phyloP scores from a whole-genome alignment of 1,140 invertebrate species.

The Habropoda laboriosa region DNA sequence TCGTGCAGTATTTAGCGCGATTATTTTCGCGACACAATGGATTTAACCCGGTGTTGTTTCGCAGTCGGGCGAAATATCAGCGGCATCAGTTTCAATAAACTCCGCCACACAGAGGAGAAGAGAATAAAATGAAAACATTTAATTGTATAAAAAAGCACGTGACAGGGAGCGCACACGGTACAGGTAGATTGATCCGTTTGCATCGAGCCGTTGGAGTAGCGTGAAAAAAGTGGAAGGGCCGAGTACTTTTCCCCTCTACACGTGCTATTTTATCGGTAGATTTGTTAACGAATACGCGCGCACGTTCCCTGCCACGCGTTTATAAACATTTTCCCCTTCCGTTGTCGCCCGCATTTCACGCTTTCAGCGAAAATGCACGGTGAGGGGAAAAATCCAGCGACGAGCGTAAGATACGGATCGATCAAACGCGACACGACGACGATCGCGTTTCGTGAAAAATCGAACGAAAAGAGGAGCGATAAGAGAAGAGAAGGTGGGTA shows the following conservation, averaged over 20 bases:
- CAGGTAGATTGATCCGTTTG: not conserved
- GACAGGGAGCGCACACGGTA: not conserved
- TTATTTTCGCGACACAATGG: not conserved
- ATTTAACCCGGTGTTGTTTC: not conserved
- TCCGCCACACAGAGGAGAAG: not conserved
- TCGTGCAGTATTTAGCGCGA: not conserved
- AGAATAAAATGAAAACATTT: not conserved
- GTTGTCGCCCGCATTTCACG: too few relatives aligned
- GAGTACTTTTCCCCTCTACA: not conserved
- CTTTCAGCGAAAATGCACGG: not conserved
- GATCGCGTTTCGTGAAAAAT: not conserved
- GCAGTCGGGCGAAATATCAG: not conserved
- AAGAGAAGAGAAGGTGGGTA: too few relatives aligned
- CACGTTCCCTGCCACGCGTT: not conserved
- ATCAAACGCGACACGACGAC: conserved; percentile 15
- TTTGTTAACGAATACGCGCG: not conserved
- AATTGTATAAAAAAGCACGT: not conserved
- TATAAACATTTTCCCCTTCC: not conserved
- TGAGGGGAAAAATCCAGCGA: not conserved
- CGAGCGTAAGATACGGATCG: conserved; percentile 17
- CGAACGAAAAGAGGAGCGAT: too few relatives aligned
- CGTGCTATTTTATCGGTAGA: conserved; percentile 3
- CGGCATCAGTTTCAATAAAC: not conserved
- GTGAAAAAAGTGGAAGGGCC: not conserved
- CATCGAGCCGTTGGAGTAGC: not conserved